Conservation (phyloP, 2,888 invertebrate genomes). For the Sabatieria punctata region DNA sequence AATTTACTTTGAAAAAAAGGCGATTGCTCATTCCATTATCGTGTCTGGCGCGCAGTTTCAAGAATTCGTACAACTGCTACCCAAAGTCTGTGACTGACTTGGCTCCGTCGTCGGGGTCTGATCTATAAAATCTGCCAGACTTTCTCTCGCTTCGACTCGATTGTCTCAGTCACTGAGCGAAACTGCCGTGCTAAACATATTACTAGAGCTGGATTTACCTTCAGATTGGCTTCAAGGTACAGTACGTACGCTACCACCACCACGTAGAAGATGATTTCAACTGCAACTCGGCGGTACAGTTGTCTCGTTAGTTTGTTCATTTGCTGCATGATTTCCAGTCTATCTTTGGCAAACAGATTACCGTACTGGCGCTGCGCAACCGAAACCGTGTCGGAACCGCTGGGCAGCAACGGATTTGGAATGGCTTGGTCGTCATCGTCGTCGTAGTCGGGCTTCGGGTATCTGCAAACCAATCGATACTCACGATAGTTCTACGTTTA, state of each 20-base stretch:
- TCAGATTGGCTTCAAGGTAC: background rate
- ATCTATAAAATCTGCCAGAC: conserved; percentile 47
- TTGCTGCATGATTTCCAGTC: conserved; percentile 67
- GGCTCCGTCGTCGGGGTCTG: background rate
- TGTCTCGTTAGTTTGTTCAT: conserved; percentile 62
- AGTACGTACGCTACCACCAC: conserved; percentile 61
- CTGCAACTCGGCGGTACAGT: too few species aligned
- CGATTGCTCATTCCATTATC: conserved; percentile 15
- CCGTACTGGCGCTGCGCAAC: too few species aligned
- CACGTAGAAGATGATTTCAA: conserved; percentile 84
- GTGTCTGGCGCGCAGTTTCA: background rate
- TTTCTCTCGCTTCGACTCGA: conserved; percentile 54
- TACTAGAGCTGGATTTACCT: background rate
- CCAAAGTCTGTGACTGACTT: too few species aligned
- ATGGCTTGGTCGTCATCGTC: too few species aligned
- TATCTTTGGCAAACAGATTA: conserved; percentile 62
- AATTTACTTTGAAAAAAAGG: too few species aligned
- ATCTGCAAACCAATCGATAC: too few species aligned
- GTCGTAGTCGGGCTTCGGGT: too few species aligned
- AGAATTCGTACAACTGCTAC: too few species aligned
- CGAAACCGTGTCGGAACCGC: too few species aligned
- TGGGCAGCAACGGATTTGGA: too few species aligned
- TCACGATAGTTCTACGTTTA: too few species aligned
- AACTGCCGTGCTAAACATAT: conserved; percentile 50
- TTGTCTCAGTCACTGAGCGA: conserved; percentile 48